Evolutionary conservation across 2,797 vertebrate genomes (phyloP), one percentile per base, ranked within the genome.

Genomic region (Pseudomugil tenellus): DNA sequence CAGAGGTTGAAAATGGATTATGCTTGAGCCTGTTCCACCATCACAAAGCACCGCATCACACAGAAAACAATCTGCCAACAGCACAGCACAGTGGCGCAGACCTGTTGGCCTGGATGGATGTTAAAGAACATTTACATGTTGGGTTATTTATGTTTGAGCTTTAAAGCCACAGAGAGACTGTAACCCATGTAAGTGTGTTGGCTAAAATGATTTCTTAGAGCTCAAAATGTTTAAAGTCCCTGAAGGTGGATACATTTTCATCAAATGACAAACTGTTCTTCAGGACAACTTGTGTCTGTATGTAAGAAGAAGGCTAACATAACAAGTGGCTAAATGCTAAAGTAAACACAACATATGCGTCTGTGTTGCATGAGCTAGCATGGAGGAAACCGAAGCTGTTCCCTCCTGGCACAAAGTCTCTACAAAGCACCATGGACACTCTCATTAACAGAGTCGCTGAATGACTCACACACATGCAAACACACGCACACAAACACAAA

Each of bases 351-450:
- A 17, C 58, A 70, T 70, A 59, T n/a, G 72, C 72, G 83, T 55
- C 65, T 62, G 58, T 79, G 77, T 63, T 74, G 39, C 59, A 56
- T 12, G 41, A 77, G 72, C 58, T 68, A 72, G 80, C 76, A 73
- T 25, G 41, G 70, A 71, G 56, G 74, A 84, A 80, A 82, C 41
- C 57, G 66, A 84, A 88, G 75, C 79, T 67, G 62, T 59, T 84
- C 83, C 88, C 82, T 86, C 75, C 77, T 84, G 89, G 86, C 87
- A 81, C 63, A 58, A 70, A 80, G 52, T 82, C 72, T 77, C 61
- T 79, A 83, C 80, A 86, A 84, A 90, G 76, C 78, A 74, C 60
- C 80, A 61, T 53, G 81, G 81, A 71, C 70, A 59, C 74, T 88
- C 78, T 86, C 86, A 79, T 70, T 83, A 75, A 79, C 77, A 85